These are phyloP conservation scores for Corythornis madagascariensis DNA, from an alignment of 2,113 vertebrate genomes.

Conservation along the genomic window DNA sequence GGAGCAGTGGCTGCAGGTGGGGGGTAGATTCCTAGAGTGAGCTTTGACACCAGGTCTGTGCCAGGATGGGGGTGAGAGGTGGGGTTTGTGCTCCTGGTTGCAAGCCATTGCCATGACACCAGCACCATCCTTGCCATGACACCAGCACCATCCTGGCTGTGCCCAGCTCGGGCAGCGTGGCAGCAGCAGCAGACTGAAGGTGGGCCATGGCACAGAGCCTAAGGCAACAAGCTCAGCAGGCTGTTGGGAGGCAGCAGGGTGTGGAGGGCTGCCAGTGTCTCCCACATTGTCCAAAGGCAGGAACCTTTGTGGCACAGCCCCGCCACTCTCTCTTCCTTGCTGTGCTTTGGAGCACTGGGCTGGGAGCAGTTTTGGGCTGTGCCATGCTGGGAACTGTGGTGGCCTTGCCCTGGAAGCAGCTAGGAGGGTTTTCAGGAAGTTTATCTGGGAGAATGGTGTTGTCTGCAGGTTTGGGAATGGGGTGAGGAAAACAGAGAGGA, in stretches of 20 bases:
- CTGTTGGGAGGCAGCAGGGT: neutral
- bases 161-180: neutral
- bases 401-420: neutral
- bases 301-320: neutral
- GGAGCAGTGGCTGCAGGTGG: neutral
- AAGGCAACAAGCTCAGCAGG: neutral
- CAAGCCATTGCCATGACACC: neutral
- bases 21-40: neutral
- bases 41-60: neutral
- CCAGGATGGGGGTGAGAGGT: neutral
- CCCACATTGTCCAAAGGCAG: neutral
- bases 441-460: neutral
- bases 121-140: neutral
- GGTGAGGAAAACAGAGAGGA: neutral
- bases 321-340: neutral
- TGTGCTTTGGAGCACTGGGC: fast-evolving
- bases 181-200: neutral
- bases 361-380: neutral
- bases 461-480: neutral
- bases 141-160: neutral
- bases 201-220: neutral
- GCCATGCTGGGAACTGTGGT: neutral
- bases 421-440: neutral
- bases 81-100: neutral
- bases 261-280: neutral